A percentile compares a stretch with the other conserved stretches of the same genome.
phyloP scores from a whole-genome alignment of 23 tunicate species.

The Oikopleura albicans region DNA sequence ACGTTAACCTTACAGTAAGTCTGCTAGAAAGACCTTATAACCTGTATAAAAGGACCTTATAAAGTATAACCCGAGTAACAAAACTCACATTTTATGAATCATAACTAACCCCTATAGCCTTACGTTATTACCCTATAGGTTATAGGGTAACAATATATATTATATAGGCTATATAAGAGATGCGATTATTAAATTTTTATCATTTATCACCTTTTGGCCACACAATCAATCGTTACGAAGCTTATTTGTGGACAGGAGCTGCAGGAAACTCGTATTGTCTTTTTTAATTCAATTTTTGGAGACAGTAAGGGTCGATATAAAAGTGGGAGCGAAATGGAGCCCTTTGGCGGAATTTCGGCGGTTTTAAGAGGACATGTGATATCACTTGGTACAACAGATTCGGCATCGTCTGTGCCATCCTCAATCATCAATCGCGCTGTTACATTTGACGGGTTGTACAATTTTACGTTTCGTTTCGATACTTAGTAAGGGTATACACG shows the following conservation, averaged over 20 bases:
- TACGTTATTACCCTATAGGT: too few relatives aligned
- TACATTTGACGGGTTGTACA: background rate
- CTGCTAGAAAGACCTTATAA: too few relatives aligned
- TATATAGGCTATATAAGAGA: too few relatives aligned
- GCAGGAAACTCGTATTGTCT: background rate
- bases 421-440: background rate
- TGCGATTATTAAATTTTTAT: too few relatives aligned
- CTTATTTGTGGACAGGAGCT: background rate
- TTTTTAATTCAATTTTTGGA: background rate
- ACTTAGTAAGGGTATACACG: too few relatives aligned
- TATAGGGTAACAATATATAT: too few relatives aligned
- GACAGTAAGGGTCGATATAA: background rate
- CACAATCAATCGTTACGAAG: background rate
- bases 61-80: too few relatives aligned
- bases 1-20: too few relatives aligned
- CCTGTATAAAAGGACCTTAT: too few relatives aligned
- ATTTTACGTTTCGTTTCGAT: background rate
- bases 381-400: background rate
- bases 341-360: background rate
- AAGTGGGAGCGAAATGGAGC: background rate
- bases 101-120: too few relatives aligned
- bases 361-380: background rate
- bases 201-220: background rate
- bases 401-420: background rate
- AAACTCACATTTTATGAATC: too few relatives aligned